Base-by-base conservation (phyloP, 2,888 invertebrate species). In the Euzetes globulus region DNA sequence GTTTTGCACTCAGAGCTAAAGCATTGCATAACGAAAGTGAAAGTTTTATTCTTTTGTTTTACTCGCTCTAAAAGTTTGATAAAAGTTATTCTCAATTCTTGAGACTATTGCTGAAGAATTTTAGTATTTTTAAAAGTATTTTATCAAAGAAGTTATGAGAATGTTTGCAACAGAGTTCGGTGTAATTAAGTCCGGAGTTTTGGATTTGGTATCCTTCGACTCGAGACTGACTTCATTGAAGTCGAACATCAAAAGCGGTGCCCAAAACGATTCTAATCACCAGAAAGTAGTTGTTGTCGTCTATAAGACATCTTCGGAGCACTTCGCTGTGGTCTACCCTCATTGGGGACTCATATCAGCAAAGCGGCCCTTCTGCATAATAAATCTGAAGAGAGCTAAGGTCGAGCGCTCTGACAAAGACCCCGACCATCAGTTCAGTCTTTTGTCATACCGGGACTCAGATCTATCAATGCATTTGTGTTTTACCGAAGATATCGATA, bases 311-410 rank as follows among this genome's bases (percentile, higher is more conserved):
- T 78, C 78, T 17, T 77, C 77, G 55, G 79, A 79, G 71, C 79
- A 79, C 50, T 79, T 79, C 52, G 78, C 78, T 55, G 78, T 79
- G 19, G 71, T 79, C n/a, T 79, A 78, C 27, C 79, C 79, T 7
- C 76, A 78, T 27, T 77, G 78, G 37, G 77, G 76, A 9, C 73
- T 77, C 37, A 70, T 78, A 19, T 74, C 77, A 11, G 77, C 78
- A 0, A 76, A 78, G 68, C 76, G 78, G 25, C 78, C 79, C 1
- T 60, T 78, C 45, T 68, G 68, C 22, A 68, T 68, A 19, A 45
- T 68, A 2, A 68, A 68, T n/a, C 68, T 68, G 45, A 68, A 68
- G 68, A 68, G 68, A 22, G 37, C 68, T n/a, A 37, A 22, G 22
- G 68, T 68, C 22, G 68, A 68, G 22, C 68, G 68, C 13, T n/a